Conservation (phyloP, 2,888 invertebrate genomes). For the Thereva unica region DNA sequence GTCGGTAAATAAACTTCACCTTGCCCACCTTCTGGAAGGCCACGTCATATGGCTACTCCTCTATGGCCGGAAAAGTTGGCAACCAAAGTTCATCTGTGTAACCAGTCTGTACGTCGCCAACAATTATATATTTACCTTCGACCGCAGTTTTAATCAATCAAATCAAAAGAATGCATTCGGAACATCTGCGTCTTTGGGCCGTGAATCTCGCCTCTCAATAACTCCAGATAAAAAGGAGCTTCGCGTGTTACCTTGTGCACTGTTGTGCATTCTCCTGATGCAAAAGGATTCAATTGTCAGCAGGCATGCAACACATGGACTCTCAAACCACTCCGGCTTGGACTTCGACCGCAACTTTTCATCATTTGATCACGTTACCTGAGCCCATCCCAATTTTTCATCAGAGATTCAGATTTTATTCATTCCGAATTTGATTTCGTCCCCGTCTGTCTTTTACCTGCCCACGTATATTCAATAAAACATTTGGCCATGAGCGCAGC, state of each 20-base stretch:
- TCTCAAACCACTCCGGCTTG: conserved; percentile 10
- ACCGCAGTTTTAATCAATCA: too few relatives aligned
- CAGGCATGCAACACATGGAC: conserved; percentile 24
- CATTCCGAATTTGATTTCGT: neutral
- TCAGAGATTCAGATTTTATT: conserved; percentile 6
- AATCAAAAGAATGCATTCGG: too few relatives aligned
- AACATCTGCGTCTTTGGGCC: too few relatives aligned
- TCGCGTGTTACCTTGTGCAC: conserved; percentile 6
- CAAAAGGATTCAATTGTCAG: conserved; percentile 23
- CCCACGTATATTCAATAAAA: neutral
- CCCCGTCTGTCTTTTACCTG: neutral
- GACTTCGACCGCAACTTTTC: conserved; percentile 32
- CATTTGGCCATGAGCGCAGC: neutral
- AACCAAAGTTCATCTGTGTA: too few relatives aligned
- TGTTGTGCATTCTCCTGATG: conserved; percentile 14
- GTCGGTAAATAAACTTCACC: too few relatives aligned
- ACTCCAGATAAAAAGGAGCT: too few relatives aligned
- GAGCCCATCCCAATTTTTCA: conserved; percentile 12
- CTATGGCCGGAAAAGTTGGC: too few relatives aligned
- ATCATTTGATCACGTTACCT: conserved; percentile 12
- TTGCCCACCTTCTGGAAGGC: too few relatives aligned
- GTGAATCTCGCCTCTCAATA: too few relatives aligned
- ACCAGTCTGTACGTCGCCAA: too few relatives aligned
- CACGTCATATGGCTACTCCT: too few relatives aligned
- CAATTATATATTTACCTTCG: too few relatives aligned